Evolutionary conservation across 2,888 invertebrate genomes (phyloP).

Genomic region (Acleris emargana): DNA sequence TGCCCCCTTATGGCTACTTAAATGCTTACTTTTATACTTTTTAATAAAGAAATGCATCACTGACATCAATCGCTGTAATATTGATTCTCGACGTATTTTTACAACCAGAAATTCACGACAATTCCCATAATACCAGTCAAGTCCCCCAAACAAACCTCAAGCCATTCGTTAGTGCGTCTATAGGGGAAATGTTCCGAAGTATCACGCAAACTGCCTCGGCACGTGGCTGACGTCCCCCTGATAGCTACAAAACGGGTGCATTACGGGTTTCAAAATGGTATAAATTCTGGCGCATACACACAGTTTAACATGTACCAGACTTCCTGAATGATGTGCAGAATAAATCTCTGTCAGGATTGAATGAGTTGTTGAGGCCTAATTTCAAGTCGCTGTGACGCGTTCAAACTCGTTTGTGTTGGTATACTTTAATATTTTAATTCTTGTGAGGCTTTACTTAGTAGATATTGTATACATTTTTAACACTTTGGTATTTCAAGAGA

Average conservation of each 20-base stretch:
- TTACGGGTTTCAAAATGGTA: constrained; percentile 58
- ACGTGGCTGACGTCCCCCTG: constrained; percentile 63
- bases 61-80: neutral
- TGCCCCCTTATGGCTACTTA: too few species aligned
- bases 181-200: constrained; percentile 60
- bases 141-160: constrained; percentile 53
- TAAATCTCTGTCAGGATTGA: too few species aligned
- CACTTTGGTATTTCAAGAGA: too few species aligned
- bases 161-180: constrained; percentile 67
- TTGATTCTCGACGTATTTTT: neutral
- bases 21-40: neutral
- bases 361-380: too few species aligned
- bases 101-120: constrained; percentile 34
- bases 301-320: too few species aligned
- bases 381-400: too few species aligned
- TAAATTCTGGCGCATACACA: constrained; percentile 34
- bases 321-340: too few species aligned
- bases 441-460: too few species aligned
- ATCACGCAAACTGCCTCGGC: constrained; percentile 67
- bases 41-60: neutral
- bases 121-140: constrained; percentile 41
- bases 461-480: too few species aligned
- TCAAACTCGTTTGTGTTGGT: too few species aligned
- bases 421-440: too few species aligned
- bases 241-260: constrained; percentile 63